Evolutionary conservation across 2,113 vertebrate species (phyloP).

Genomic region (Notarius lentiginosus): DNA sequence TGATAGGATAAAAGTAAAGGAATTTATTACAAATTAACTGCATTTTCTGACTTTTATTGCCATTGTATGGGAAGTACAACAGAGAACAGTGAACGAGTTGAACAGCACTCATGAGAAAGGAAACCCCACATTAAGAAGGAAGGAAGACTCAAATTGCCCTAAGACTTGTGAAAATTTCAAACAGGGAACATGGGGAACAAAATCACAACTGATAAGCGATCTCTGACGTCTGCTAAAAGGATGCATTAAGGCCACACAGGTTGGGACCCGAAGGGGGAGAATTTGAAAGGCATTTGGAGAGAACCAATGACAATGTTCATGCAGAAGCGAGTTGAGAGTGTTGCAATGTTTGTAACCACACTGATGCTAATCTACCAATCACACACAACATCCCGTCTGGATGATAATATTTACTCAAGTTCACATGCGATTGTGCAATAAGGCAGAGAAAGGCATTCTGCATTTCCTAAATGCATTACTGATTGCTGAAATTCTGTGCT

Average conservation of each 20-base stretch:
- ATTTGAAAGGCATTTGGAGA: conserved; percentile 31
- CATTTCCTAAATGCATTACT: conserved; percentile 28
- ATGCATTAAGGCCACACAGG: conserved; percentile 65
- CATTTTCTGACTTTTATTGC: conserved; percentile 3
- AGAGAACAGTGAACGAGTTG: not conserved
- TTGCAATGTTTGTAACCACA: conserved; percentile 61
- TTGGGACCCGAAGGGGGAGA: conserved; percentile 54
- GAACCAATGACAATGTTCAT: conserved; percentile 57
- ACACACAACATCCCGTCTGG: conserved; percentile 63
- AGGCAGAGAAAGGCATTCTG: conserved; percentile 48
- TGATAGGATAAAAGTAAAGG: not conserved
- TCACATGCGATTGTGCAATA: conserved; percentile 64
- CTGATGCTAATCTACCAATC: conserved; percentile 68
- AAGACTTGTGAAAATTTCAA: conserved; percentile 57
- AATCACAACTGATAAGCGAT: conserved; percentile 68
- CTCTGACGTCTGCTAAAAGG: conserved; percentile 68
- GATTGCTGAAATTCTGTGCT: conserved; percentile 28
- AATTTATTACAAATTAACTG: not conserved
- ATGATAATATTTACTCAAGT: conserved; percentile 60
- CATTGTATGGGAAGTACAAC: not conserved
- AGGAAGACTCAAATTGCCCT: conserved; percentile 69
- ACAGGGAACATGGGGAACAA: conserved; percentile 49
- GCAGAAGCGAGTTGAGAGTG: conserved; percentile 60
- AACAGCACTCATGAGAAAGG: conserved; percentile 65
- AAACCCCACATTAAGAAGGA: conserved; percentile 70